Base-by-base conservation (phyloP, 1,140 invertebrate species). In the Drosophila pachea region DNA sequence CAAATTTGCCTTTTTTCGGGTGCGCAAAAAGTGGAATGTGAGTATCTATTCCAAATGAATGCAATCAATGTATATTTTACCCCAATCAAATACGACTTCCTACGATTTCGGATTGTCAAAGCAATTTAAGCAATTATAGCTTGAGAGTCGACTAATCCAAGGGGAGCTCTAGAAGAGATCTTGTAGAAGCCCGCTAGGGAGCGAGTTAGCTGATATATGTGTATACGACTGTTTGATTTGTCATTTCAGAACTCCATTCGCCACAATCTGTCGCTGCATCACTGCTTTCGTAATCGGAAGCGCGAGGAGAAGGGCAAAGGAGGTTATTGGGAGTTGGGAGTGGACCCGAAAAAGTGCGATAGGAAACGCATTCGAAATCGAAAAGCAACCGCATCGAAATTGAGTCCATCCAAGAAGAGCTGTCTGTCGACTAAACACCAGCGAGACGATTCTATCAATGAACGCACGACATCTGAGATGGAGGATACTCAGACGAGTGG, bases 11-110 rank as follows among this genome's bases (percentile, higher is more conserved):
- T 89, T 87, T 33, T 89, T 84, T 47, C 64, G 86, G 14, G 76
- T 78, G 7, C 76, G 87, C 2, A 89, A 88, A 64, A 89, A 86
- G 60, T 89, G 88, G 88, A 89, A 89, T 73, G 88, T 89, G 72
- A 86, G 88, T 76, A 7, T 3, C 8, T 14, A 33, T n/a, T 29
- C 22, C 22, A 22, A 22, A 3, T 3, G 22, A 22, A 22, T 22
- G 22, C 22, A 1, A 22, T 3, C 1, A 22, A 22, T 22, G 22
- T 22, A 22, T 22, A 22, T 2, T 22, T 22, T 22, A 3, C 22
- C 22, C 22, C 22, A 22, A 22, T 22, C 22, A 3, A 22, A 22
- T 22, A 3, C 22, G 22, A 22, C 22, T 22, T 22, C 22, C 22
- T 22, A 22, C 22, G 3, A 22, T n/a, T n/a, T n/a, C n/a, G n/a